Conservation (phyloP, 2,113 vertebrate species). For the Diadophis punctatus region DNA sequence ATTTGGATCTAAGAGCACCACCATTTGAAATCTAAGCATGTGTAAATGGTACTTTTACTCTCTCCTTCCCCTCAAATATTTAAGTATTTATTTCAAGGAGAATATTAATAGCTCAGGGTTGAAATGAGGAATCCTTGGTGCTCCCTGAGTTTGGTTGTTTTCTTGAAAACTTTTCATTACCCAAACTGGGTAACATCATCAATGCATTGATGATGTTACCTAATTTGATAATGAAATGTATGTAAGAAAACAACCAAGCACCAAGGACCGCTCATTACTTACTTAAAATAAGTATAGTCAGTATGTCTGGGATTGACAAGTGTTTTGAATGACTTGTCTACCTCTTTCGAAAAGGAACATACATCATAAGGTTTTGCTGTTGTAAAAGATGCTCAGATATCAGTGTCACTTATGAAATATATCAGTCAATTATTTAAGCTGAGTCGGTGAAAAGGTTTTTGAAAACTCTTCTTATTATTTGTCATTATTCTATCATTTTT, state of each 20-base stretch:
- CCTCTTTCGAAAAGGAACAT: neutral
- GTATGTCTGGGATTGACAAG: neutral
- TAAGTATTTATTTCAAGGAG: neutral
- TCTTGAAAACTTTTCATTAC: neutral
- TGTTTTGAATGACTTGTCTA: neutral
- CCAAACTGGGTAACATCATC: too few species aligned
- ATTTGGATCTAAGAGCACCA: neutral
- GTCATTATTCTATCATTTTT: neutral
- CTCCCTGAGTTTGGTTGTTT: neutral
- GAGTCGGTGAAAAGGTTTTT: neutral
- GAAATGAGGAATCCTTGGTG: neutral
- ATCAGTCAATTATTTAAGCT: neutral
- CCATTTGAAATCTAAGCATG: neutral
- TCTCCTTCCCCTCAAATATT: neutral
- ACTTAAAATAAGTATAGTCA: neutral
- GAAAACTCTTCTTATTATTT: neutral
- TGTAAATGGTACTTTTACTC: neutral
- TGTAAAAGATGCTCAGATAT: neutral
- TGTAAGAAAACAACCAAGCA: too few species aligned
- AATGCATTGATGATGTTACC: too few species aligned
- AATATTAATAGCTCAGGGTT: neutral
- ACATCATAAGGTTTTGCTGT: neutral
- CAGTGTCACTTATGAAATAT: neutral
- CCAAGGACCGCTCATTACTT: neutral
- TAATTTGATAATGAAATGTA: too few species aligned